Base-by-base conservation (phyloP, 2,888 invertebrate genomes). In the Harmothoe impar region DNA sequence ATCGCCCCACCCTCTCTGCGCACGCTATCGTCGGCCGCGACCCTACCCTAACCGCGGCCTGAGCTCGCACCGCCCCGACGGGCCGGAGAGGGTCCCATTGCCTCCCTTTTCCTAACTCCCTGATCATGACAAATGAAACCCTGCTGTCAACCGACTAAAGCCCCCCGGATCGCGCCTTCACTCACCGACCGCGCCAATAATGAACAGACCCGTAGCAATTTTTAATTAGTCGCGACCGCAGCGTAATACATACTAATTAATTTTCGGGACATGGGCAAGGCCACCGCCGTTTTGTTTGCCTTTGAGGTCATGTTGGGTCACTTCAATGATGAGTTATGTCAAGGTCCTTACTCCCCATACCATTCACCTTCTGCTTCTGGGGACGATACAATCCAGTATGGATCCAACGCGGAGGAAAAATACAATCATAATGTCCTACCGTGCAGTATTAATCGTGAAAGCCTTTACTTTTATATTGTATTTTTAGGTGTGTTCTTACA, bases 231-330 rank as follows among this genome's bases (percentile, higher is more conserved):
- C 29, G 25, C 25, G 86, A 86, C 86, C 86, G 86, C 86, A 86
- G 86, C 29, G 86, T 86, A 86, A 86, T 86, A 86, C 86, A 86
- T 86, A 86, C 86, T 86, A 54, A 86, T 86, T 86, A 86, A 86
- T 86, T 86, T 86, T 25, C 25, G 29, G 77, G 29, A 31, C 29
- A 62, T 62, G 62, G 62, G 62, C 62, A 23, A 25, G 77, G 77
- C 15, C 81, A 20, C n/a, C 29, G 77, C 77, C 81, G 72, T 72
- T 43, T 43, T 72, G 72, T 72, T 72, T 72, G 81, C 17, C 17
- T 33, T 43, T 35, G 81, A 43, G 43, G 81, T 81, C 81, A 35
- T 12, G 35, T 0, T 35, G 81, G 81, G 81, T 20, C 33, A 23
- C 35, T 15, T 43, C 33, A 17, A n/a, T 15, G 81, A 33, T 81